These are phyloP conservation scores for Beris chalybata DNA, from an alignment of 2,888 invertebrate genomes.

Conservation along the genomic window DNA sequence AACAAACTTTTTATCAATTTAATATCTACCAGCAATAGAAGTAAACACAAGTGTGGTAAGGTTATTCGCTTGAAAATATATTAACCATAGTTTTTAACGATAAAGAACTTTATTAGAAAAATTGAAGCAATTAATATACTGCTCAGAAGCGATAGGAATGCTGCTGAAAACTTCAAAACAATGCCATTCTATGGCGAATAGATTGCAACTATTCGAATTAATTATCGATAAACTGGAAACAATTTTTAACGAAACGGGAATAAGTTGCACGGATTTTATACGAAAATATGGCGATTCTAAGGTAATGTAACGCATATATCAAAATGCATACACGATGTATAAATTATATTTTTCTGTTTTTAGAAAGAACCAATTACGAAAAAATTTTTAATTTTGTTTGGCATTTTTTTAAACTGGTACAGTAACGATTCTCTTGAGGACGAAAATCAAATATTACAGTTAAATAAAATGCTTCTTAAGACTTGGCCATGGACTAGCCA, in stretches of 20 bases:
- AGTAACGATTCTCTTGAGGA: conserved; percentile 46
- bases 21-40: background rate
- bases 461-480: conserved; percentile 45
- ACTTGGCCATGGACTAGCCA: conserved; percentile 53
- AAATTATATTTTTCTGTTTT: conserved; percentile 13
- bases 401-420: conserved; percentile 50
- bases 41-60: conserved; percentile 20
- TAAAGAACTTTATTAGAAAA: conserved; percentile 8
- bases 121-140: conserved; percentile 4
- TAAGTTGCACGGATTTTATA: conserved; percentile 47
- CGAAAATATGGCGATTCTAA: conserved; percentile 50
- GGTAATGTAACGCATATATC: conserved; percentile 25
- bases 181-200: conserved; percentile 44
- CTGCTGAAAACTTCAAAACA: conserved; percentile 47
- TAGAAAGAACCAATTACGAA: conserved; percentile 45
- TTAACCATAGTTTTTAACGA: background rate
- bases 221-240: conserved; percentile 45
- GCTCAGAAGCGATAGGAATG: conserved; percentile 42
- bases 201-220: conserved; percentile 44
- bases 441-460: conserved; percentile 41
- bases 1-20: background rate
- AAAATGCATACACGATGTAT: background rate
- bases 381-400: conserved; percentile 47
- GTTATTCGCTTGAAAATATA: background rate
- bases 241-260: conserved; percentile 46